Evolutionary conservation across 2,113 vertebrate species (phyloP).

Genomic region (Lepus timidus): DNA sequence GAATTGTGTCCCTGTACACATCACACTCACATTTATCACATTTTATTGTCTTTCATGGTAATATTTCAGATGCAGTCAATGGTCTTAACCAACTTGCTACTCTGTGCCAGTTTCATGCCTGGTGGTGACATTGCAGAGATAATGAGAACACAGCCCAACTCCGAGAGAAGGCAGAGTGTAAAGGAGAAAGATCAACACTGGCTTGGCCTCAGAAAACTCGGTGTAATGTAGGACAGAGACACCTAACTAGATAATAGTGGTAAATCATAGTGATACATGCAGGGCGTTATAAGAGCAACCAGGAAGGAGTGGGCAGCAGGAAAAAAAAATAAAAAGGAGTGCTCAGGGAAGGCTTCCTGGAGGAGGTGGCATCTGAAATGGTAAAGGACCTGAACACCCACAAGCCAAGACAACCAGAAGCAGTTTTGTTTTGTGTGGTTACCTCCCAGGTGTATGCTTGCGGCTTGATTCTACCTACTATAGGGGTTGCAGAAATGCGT

Average conservation of each 20-base stretch:
- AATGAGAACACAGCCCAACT: not conserved
- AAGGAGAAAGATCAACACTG: not conserved
- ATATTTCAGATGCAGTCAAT: not conserved
- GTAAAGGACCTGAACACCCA: not conserved
- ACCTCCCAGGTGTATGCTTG: not conserved
- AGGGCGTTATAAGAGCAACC: not conserved
- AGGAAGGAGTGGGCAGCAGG: not conserved
- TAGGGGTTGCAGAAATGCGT: not conserved
- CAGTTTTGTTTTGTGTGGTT: not conserved
- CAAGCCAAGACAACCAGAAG: not conserved
- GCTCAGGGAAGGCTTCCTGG: not conserved
- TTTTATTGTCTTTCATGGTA: conserved; percentile 1
- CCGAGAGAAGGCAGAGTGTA: not conserved
- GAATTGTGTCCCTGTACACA: not conserved
- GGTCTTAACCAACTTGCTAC: not conserved
- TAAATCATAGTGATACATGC: not conserved
- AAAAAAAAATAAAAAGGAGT: not conserved
- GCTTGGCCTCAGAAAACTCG: not conserved
- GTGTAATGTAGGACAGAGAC: not conserved
- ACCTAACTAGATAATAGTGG: not conserved
- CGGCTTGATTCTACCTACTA: not conserved
- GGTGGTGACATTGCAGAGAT: not conserved
- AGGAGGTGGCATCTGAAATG: not conserved
- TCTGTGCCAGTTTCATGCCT: not conserved
- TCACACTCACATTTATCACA: not conserved